Percentiles rank a stretch among this genome's conserved stretches.
phyloP scores from a whole-genome alignment of 2,797 vertebrate species.

The Ctenopoma multispine region DNA sequence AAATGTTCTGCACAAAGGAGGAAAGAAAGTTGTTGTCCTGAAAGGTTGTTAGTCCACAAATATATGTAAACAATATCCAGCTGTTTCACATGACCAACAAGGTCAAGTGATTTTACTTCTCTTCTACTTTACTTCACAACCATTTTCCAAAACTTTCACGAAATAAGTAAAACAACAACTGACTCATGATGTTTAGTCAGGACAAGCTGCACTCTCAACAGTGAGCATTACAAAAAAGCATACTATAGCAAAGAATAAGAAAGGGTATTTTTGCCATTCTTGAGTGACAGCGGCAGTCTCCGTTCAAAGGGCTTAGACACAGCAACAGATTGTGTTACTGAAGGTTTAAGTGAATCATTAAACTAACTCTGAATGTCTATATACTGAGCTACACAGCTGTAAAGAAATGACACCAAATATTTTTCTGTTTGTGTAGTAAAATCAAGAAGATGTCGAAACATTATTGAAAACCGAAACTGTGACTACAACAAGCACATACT shows the following conservation, averaged over 20 bases:
- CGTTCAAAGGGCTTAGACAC: conserved; percentile 81
- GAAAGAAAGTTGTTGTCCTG: conserved; percentile 24
- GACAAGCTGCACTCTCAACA: background rate
- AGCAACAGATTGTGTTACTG: conserved; percentile 75
- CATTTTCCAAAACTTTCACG: conserved; percentile 23
- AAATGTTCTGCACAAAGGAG: conserved; percentile 12
- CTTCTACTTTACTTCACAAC: background rate
- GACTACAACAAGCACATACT: conserved; percentile 2
- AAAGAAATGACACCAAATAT: conserved; percentile 24
- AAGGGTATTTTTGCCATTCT: conserved; percentile 66
- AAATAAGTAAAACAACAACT: conserved; percentile 24
- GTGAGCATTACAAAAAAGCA: conserved; percentile 31
- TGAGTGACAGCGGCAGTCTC: conserved; percentile 74
- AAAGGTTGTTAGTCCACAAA: conserved; percentile 28
- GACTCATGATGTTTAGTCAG: conserved; percentile 13
- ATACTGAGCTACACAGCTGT: conserved; percentile 39
- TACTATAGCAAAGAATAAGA: conserved; percentile 44
- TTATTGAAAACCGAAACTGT: background rate
- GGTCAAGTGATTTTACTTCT: conserved; percentile 26
- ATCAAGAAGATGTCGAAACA: background rate
- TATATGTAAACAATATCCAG: conserved; percentile 24
- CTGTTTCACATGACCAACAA: conserved; percentile 21
- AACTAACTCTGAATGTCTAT: conserved; percentile 54
- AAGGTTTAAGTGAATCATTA: conserved; percentile 79
- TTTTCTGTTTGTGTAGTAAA: background rate